These are phyloP conservation scores for Uromys caudimaculatus DNA, from an alignment of 2,797 vertebrate genomes.

Conservation along the genomic window DNA sequence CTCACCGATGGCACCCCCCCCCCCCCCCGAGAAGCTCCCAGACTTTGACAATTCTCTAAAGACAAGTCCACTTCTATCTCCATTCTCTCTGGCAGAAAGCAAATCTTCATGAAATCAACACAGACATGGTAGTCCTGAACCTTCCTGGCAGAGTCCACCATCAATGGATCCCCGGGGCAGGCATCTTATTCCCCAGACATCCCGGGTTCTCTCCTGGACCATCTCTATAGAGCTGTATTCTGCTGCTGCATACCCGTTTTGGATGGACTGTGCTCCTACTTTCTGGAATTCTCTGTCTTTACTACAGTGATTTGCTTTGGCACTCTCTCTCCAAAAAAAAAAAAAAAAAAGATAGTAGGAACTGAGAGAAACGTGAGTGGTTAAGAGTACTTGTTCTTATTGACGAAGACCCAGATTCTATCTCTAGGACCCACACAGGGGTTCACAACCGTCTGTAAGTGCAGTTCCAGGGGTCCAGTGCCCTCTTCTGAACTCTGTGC, in stretches of 20 bases:
- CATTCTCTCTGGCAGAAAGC: background rate
- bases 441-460: background rate
- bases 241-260: accelerated
- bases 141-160: background rate
- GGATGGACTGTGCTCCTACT: background rate
- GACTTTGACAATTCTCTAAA: background rate
- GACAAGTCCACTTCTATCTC: background rate
- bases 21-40: background rate
- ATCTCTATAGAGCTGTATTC: background rate
- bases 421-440: background rate
- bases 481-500: background rate
- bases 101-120: background rate
- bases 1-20: background rate
- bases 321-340: background rate
- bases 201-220: background rate
- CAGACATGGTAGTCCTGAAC: background rate
- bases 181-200: background rate
- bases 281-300: background rate
- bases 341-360: background rate
- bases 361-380: background rate
- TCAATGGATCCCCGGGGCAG: background rate
- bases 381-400: background rate
- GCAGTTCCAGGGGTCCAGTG: background rate
- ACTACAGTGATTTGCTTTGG: background rate
- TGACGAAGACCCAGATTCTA: background rate